Evolutionary conservation across 2,888 invertebrate species (phyloP), one percentile per base, ranked within the genome.

Genomic region (Tinea trinotella): DNA sequence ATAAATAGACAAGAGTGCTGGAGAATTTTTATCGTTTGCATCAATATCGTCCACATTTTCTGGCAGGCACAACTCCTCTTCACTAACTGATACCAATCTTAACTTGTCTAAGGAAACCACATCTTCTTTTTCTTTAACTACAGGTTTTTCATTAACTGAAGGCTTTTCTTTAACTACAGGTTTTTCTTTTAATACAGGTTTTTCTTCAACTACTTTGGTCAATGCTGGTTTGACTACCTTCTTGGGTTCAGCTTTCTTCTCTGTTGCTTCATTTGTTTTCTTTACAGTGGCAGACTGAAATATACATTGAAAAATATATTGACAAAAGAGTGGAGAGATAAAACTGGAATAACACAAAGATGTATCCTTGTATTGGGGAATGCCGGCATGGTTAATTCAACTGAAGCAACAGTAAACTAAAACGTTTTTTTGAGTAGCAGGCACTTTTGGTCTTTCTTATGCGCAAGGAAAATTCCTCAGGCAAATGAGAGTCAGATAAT

Each of bases 1-100:
- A 72, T 97, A 98, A 61, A 92, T 91, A 12, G 93, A 90, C 68
- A 95, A 92, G 62, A 96, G 87, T 61, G 93, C 87, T 2, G 94
- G 92, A 73, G 94, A 95, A 46, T 89, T 87, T 36, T 81, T 87
- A 66, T 95, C 93, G 50, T 89, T 89, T 12, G 87, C 88, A 66
- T 96, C 96, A 69, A 96, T 93, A 63, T 94, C 91, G 62, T 91
- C 90, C 58, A 91, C 85, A 54, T 82, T 77, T 46, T 65, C 61
- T 0, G 87, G 82, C 30, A 86, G n/a, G n/a, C n/a, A 30, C 30
- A 2, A 60, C 62, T 64, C 52, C 60, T n/a, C 57, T 46, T 62
- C 60, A 24, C 24, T 52, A n/a, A 40, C 2, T 48, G 48, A 3
- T 4, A 7, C 3, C 13, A 24, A 50, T 12, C 19, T 5, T 24